These are phyloP conservation scores for Sebastes kiyomatsui DNA, from an alignment of 2,797 vertebrate genomes.

Conservation along the genomic window DNA sequence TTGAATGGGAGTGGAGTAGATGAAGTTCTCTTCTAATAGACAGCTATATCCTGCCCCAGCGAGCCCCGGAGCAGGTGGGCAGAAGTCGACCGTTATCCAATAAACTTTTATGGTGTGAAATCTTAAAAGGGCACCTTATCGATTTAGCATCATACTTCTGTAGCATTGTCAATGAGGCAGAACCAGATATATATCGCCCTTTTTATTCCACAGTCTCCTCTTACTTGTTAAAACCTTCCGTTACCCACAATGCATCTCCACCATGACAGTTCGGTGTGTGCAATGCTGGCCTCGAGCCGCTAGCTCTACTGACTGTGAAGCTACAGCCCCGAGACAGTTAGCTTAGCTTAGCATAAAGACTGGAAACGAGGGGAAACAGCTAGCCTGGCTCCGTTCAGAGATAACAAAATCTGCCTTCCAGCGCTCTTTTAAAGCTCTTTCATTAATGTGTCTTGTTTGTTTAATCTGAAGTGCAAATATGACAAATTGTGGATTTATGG, in stretches of 20 bases:
- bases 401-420: neutral
- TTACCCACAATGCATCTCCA: neutral
- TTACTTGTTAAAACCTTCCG: neutral
- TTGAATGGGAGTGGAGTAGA: slow-evolving; percentile 26
- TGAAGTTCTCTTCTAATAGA: slow-evolving; percentile 33
- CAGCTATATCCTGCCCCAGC: neutral
- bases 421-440: neutral
- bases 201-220: neutral
- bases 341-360: neutral
- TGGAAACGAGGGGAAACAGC: neutral
- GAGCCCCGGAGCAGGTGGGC: neutral
- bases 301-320: neutral
- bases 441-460: neutral
- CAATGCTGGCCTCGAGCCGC: neutral
- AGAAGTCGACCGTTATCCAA: slow-evolving; percentile 12
- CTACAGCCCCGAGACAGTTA: neutral
- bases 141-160: neutral
- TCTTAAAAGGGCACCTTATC: neutral
- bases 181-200: neutral
- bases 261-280: neutral
- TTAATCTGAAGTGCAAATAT: neutral
- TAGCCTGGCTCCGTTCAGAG: neutral
- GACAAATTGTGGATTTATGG: neutral
- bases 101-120: slow-evolving; percentile 30
- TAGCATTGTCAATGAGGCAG: neutral